These are phyloP conservation scores for Leptarthrus brevirostris DNA, from an alignment of 2,888 invertebrate genomes.

Conservation along the genomic window DNA sequence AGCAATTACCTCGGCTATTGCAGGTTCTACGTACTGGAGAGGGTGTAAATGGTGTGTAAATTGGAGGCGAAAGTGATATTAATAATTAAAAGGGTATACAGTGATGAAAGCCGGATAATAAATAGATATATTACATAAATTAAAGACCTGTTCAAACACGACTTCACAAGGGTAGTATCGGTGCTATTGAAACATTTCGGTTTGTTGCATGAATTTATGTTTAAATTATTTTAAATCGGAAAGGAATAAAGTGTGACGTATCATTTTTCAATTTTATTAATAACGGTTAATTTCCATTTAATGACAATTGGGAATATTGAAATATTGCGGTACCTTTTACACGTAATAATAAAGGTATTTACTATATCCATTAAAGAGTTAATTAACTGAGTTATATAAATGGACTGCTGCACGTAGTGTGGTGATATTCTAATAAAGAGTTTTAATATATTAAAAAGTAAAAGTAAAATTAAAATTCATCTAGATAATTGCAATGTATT, in stretches of 20 bases:
- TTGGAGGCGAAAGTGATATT: slow-evolving; percentile 34
- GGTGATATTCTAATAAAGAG: too few relatives aligned
- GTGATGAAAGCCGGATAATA: slow-evolving; percentile 23
- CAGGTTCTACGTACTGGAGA: not conserved
- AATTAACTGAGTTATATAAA: too few relatives aligned
- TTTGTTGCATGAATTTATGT: slow-evolving; percentile 13
- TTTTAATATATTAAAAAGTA: too few relatives aligned
- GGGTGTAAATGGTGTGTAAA: slow-evolving; percentile 32
- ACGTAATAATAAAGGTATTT: too few relatives aligned
- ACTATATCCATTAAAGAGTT: too few relatives aligned
- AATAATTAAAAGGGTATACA: slow-evolving; percentile 28
- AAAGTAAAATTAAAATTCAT: too few relatives aligned
- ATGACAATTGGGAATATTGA: too few relatives aligned
- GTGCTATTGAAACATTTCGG: not conserved
- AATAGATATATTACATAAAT: slow-evolving; percentile 18
- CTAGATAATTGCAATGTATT: too few relatives aligned
- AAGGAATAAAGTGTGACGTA: not conserved
- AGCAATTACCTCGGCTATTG: slow-evolving; percentile 11
- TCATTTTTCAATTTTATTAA: too few relatives aligned
- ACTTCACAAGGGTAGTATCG: not conserved
- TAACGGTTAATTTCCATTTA: too few relatives aligned
- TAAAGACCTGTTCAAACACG: slow-evolving; percentile 19
- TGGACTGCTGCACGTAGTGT: too few relatives aligned
- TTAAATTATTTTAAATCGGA: slow-evolving; percentile 26
- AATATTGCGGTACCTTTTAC: too few relatives aligned